phyloP scores from a whole-genome alignment of 2,797 vertebrate genomes.

The Perodicticus potto region DNA sequence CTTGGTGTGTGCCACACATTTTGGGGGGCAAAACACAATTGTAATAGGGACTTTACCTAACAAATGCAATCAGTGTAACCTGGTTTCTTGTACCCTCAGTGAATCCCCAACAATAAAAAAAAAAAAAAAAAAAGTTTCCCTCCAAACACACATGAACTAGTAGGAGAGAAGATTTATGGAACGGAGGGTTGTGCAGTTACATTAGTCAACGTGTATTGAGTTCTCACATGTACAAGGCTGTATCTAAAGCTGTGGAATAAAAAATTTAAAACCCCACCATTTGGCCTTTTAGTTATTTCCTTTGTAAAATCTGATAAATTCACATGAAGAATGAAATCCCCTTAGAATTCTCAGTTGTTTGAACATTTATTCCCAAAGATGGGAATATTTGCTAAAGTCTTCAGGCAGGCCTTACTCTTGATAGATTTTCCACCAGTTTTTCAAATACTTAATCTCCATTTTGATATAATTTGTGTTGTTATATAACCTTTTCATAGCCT shows the following conservation, averaged over 20 bases:
- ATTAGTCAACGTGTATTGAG: not conserved
- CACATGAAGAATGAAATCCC: not conserved
- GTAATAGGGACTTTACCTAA: too few relatives aligned
- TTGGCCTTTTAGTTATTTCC: conserved; percentile 21
- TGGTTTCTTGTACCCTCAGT: too few relatives aligned
- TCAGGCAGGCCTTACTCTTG: not conserved
- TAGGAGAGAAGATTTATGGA: not conserved
- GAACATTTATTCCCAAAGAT: not conserved
- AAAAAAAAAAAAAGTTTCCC: too few relatives aligned
- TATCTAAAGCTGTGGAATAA: not conserved
- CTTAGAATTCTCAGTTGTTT: not conserved
- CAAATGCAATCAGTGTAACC: too few relatives aligned
- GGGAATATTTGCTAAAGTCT: not conserved
- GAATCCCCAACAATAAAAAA: too few relatives aligned
- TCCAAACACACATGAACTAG: not conserved
- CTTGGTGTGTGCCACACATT: too few relatives aligned
- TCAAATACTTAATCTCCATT: conserved; percentile 12
- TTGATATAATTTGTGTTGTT: conserved; percentile 30
- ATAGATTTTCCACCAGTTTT: conserved; percentile 11
- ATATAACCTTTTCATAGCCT: not conserved
- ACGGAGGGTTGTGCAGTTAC: not conserved
- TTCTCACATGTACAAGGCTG: not conserved
- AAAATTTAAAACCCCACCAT: not conserved
- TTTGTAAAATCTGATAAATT: conserved; percentile 44
- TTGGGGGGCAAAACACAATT: too few relatives aligned